Conservation (phyloP, 2,888 invertebrate species). For the Aphidius colemani region DNA sequence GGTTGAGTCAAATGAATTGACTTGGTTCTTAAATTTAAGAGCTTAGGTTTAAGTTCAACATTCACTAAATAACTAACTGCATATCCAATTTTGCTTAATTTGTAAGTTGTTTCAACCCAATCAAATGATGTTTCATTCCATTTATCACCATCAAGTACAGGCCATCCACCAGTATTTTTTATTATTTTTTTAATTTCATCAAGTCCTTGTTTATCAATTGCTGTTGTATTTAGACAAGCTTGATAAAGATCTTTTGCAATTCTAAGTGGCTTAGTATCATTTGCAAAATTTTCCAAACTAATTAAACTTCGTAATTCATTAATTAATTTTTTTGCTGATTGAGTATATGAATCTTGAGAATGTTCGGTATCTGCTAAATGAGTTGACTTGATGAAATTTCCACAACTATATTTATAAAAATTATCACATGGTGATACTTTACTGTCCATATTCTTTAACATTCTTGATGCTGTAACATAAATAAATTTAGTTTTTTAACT, state of each 20-base stretch:
- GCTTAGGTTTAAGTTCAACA: slow-evolving; percentile 69
- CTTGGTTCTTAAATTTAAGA: no score
- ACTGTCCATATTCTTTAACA: slow-evolving; percentile 72
- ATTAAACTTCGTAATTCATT: slow-evolving; percentile 71
- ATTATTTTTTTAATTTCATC: slow-evolving; percentile 75
- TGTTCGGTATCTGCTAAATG: slow-evolving; percentile 78
- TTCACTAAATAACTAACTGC: slow-evolving; percentile 89
- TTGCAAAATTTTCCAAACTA: slow-evolving; percentile 64
- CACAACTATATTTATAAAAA: slow-evolving; percentile 65
- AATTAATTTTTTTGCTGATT: slow-evolving; percentile 72
- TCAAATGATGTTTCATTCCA: slow-evolving; percentile 77
- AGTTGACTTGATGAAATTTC: slow-evolving; percentile 70
- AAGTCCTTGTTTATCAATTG: slow-evolving; percentile 80
- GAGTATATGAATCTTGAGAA: slow-evolving; percentile 72
- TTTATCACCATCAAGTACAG: slow-evolving; percentile 74
- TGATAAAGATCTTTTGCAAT: slow-evolving; percentile 82
- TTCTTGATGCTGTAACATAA: slow-evolving; percentile 66
- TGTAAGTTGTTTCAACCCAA: slow-evolving; percentile 84
- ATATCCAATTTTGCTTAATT: slow-evolving; percentile 78
- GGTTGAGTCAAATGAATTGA: no score
- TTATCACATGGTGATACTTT: slow-evolving; percentile 75
- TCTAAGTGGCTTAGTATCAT: slow-evolving; percentile 73
- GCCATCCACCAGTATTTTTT: slow-evolving; percentile 86
- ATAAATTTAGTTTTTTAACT: no score
- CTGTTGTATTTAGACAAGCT: slow-evolving; percentile 84